phyloP scores from a whole-genome alignment of 1,140 invertebrate species.

The Drosophila triauraria region DNA sequence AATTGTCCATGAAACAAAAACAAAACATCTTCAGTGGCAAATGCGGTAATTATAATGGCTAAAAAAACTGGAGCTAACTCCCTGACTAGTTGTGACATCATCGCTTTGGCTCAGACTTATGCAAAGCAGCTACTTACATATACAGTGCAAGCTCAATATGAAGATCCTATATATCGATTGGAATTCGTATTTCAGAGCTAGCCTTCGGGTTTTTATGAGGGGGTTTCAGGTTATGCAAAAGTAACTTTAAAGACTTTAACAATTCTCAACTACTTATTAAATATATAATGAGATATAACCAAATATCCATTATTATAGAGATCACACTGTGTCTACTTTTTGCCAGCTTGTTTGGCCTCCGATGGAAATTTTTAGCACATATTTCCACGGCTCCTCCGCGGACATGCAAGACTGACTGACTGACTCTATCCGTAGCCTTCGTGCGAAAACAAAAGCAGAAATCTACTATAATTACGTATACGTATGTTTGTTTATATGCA shows the following conservation, averaged over 20 bases:
- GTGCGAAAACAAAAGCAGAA: constrained; percentile 56
- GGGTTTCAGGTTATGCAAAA: too few species aligned
- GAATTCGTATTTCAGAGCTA: too few species aligned
- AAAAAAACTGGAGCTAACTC: constrained; percentile 42
- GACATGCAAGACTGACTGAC: constrained; percentile 64
- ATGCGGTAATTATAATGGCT: constrained; percentile 45
- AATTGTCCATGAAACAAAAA: constrained; percentile 63
- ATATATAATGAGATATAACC: not conserved
- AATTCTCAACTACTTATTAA: not conserved
- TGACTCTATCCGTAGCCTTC: constrained; percentile 12
- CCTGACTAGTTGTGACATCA: constrained; percentile 53
- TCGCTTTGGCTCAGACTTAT: constrained; percentile 42
- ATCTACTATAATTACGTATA: constrained; percentile 55
- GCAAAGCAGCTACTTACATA: constrained; percentile 27
- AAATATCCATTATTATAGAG: not conserved
- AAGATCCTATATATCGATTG: not conserved
- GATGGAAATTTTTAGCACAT: constrained; percentile 43
- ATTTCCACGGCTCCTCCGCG: constrained; percentile 51
- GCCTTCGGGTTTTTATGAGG: too few species aligned
- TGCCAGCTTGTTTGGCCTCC: constrained; percentile 24
- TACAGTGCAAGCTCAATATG: constrained; percentile 9
- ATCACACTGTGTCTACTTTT: constrained; percentile 17
- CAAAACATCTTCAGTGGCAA: constrained; percentile 38
- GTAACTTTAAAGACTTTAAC: not conserved
- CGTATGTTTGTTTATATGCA: constrained; percentile 28